Conservation (phyloP, 2,888 invertebrate species). For the Drosophila pseudotakahashii region DNA sequence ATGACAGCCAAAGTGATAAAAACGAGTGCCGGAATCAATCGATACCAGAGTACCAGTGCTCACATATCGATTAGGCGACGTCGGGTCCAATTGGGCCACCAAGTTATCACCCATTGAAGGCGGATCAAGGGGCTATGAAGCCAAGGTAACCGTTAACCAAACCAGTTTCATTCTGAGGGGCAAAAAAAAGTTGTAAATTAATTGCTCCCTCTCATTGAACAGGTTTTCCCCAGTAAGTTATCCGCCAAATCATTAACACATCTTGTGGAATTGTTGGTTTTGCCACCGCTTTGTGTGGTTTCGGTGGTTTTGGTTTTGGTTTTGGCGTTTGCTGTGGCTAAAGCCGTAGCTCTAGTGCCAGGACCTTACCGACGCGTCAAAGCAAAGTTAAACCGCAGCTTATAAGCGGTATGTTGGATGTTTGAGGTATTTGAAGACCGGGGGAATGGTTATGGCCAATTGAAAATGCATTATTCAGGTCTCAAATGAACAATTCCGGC, state of each 20-base stretch:
- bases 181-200: constrained; percentile 29
- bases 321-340: constrained; percentile 38
- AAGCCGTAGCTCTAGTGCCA: constrained; percentile 37
- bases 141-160: constrained; percentile 10
- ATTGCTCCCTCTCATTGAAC: constrained; percentile 13
- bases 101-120: neutral
- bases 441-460: constrained; percentile 38
- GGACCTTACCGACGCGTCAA: constrained; percentile 28
- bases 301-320: constrained; percentile 31
- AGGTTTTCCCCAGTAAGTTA: constrained; percentile 11
- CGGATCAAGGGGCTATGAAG: constrained; percentile 2
- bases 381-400: constrained; percentile 36
- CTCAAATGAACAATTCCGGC: constrained; percentile 40
- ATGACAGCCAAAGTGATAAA: constrained; percentile 40
- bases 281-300: constrained; percentile 25
- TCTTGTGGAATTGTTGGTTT: constrained; percentile 24
- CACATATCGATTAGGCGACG: constrained; percentile 14
- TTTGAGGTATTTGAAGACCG: constrained; percentile 9
- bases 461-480: constrained; percentile 45
- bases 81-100: constrained; percentile 5
- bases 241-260: constrained; percentile 32
- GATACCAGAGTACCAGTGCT: constrained; percentile 13
- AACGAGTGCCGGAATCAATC: constrained; percentile 32
- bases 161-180: constrained; percentile 6
- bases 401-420: constrained; percentile 4